Percentiles rank a stretch among this genome's conserved stretches.
Evolutionary conservation across 2,888 invertebrate species (phyloP).

Genomic region (Lasioglossum calceatum): DNA sequence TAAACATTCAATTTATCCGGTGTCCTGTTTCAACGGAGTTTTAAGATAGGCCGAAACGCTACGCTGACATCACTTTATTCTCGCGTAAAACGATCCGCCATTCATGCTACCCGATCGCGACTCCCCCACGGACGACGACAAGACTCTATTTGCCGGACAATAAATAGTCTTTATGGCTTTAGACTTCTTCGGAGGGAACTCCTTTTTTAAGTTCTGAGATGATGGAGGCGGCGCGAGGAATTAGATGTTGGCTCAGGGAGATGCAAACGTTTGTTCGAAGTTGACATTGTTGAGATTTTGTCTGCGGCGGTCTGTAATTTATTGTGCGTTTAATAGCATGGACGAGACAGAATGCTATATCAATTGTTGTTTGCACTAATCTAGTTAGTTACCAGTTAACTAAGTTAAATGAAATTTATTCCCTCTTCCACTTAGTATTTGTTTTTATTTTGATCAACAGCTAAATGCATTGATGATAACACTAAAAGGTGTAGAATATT

Average conservation of each 20-base stretch:
- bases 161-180: constrained; percentile 3
- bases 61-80: constrained; percentile 46
- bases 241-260: neutral
- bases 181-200: neutral
- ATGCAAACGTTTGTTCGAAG: neutral
- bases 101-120: constrained; percentile 32
- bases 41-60: constrained; percentile 68
- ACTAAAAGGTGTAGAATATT: neutral
- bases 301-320: neutral
- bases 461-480: neutral
- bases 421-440: neutral
- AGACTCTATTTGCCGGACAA: constrained; percentile 12
- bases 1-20: constrained; percentile 81
- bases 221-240: neutral
- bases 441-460: no score
- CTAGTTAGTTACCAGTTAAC: no score
- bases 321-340: no score
- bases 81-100: constrained; percentile 58
- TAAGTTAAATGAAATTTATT: no score
- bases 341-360: no score
- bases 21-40: constrained; percentile 80
- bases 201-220: neutral
- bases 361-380: no score
- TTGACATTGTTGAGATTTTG: neutral
- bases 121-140: constrained; percentile 10